phyloP scores from a whole-genome alignment of 2,113 vertebrate genomes.

The Neogobius melanostomus region DNA sequence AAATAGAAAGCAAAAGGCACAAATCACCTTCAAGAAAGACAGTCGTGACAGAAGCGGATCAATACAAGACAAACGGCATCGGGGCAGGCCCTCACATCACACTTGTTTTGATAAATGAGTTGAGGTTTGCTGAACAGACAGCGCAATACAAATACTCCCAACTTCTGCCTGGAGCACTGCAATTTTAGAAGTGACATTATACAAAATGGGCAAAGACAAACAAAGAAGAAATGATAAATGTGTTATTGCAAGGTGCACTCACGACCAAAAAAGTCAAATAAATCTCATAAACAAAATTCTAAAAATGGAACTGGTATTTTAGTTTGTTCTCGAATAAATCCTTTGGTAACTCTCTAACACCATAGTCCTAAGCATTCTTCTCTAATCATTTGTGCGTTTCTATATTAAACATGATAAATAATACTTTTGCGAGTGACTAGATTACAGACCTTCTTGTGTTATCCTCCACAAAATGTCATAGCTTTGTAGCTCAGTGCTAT shows the following conservation, averaged over 20 bases:
- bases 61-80: constrained; percentile 62
- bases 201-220: constrained; percentile 58
- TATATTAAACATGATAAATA: too few relatives aligned
- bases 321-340: background rate
- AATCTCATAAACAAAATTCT: constrained; percentile 4
- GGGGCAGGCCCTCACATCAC: constrained; percentile 48
- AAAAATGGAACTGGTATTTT: background rate
- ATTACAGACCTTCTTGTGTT: too few relatives aligned
- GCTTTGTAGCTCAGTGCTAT: too few relatives aligned
- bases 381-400: too few relatives aligned
- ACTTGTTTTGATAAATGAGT: constrained; percentile 67
- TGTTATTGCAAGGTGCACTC: constrained; percentile 29
- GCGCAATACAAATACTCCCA: constrained; percentile 60
- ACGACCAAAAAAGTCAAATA: constrained; percentile 35
- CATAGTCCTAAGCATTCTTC: too few relatives aligned
- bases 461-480: too few relatives aligned
- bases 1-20: constrained; percentile 39
- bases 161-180: constrained; percentile 38
- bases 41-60: constrained; percentile 62
- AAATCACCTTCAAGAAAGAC: constrained; percentile 60
- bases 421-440: too few relatives aligned
- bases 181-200: constrained; percentile 59
- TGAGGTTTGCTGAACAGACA: constrained; percentile 59
- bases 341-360: background rate
- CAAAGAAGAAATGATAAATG: constrained; percentile 63